Evolutionary conservation across 2,113 vertebrate genomes (phyloP).

Genomic region (Zingel zingel): DNA sequence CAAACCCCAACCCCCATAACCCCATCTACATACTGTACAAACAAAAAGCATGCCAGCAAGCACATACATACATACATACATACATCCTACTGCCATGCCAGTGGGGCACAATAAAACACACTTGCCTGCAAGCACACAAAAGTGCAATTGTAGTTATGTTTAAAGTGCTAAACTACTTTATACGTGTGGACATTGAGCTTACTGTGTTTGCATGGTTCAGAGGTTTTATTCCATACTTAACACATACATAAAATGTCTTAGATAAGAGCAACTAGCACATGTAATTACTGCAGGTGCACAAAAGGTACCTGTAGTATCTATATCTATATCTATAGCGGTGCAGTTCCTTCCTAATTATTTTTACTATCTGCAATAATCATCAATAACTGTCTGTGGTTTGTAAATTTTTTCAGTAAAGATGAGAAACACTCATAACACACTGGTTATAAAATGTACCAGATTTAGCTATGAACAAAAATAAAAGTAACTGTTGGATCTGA

Average conservation of each 20-base stretch:
- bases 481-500: constrained; percentile 4
- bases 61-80: constrained; percentile 16
- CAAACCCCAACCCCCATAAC: constrained; percentile 30
- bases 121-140: constrained; percentile 46
- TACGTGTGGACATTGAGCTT: not conserved
- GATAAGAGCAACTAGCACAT: constrained; percentile 12
- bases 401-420: not conserved
- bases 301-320: not conserved
- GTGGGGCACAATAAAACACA: constrained; percentile 68
- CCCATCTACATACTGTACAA: constrained; percentile 64
- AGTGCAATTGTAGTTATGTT: constrained; percentile 30
- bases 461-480: not conserved
- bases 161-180: constrained; percentile 32
- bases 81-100: constrained; percentile 36
- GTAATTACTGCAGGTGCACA: not conserved
- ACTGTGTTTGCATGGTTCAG: not conserved
- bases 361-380: not conserved
- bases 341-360: not conserved
- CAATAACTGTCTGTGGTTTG: not conserved
- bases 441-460: too few species aligned
- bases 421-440: not conserved
- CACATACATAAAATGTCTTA: constrained; percentile 21
- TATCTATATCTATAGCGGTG: not conserved
- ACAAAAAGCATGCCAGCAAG: constrained; percentile 63
- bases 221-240: constrained; percentile 33